phyloP scores from a whole-genome alignment of 2,888 invertebrate species.

The Sinotaia quadrata region DNA sequence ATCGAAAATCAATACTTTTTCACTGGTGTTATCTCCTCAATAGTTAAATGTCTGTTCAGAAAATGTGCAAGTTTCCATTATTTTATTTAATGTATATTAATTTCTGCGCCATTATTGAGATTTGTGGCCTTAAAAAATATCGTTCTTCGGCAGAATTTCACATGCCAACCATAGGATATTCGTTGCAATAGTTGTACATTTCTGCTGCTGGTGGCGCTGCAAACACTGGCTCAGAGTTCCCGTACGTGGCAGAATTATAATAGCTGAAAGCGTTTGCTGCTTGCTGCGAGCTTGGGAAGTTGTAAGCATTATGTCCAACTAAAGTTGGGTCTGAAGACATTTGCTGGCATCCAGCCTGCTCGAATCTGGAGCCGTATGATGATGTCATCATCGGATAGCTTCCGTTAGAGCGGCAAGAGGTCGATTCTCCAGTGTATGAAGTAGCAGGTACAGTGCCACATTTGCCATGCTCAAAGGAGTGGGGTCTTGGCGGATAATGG shows the following conservation, averaged over 20 bases:
- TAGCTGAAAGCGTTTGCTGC: background rate
- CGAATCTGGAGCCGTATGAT: background rate
- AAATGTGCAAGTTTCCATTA: too few species aligned
- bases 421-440: background rate
- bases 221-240: background rate
- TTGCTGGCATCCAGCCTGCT: background rate
- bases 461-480: background rate
- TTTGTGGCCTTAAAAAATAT: too few species aligned
- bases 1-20: too few species aligned
- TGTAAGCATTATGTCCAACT: slow-evolving; percentile 16
- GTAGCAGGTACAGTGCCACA: background rate
- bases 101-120: too few species aligned
- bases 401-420: background rate
- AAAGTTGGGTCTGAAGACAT: slow-evolving; percentile 16
- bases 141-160: too few species aligned
- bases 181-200: slow-evolving; percentile 13
- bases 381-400: slow-evolving; percentile 8
- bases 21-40: too few species aligned
- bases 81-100: too few species aligned
- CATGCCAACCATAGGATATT: slow-evolving; percentile 17
- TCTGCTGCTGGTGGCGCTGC: background rate
- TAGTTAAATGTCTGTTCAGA: too few species aligned
- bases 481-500: background rate
- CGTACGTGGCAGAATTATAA: background rate
- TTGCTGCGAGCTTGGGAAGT: background rate